A percentile compares a stretch with the other conserved stretches of the same genome.
phyloP scores from a whole-genome alignment of 2,797 vertebrate species.

The Cottoperca gobio region DNA sequence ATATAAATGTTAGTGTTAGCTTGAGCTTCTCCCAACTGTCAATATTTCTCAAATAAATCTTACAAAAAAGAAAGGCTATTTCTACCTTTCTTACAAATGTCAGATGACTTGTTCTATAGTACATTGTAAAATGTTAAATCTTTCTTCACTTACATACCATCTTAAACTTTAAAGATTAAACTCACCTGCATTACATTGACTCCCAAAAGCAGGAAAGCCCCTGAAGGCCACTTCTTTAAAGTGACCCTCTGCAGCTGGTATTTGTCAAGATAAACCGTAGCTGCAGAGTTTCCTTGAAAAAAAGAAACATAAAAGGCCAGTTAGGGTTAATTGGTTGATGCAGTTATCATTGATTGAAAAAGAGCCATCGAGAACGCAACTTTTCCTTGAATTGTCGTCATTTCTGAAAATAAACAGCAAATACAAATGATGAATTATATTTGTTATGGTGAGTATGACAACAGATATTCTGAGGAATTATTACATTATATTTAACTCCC shows the following conservation, averaged over 20 bases:
- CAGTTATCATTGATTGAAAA: conserved; percentile 56
- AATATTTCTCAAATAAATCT: not conserved
- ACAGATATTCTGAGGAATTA: not conserved
- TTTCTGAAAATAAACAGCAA: conserved; percentile 1
- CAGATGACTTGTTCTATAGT: not conserved
- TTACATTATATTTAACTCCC: not conserved
- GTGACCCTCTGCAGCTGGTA: conserved; percentile 78
- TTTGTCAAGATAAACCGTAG: conserved; percentile 79
- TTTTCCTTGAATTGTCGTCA: conserved; percentile 2
- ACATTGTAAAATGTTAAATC: conserved; percentile 17
- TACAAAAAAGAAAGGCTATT: not conserved
- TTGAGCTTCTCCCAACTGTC: not conserved
- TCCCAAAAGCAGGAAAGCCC: conserved; percentile 70
- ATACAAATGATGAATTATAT: conserved; percentile 10
- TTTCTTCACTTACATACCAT: conserved; percentile 18
- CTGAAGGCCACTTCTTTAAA: conserved; percentile 75
- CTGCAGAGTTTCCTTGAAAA: conserved; percentile 68
- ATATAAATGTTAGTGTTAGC: not conserved
- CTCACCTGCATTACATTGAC: conserved; percentile 77
- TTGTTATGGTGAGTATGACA: not conserved
- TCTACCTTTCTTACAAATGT: conserved; percentile 3
- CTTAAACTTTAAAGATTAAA: conserved; percentile 44
- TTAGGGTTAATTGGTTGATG: conserved; percentile 68
- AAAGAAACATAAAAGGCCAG: conserved; percentile 69
- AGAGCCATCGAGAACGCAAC: conserved; percentile 29